phyloP scores from a whole-genome alignment of 2,113 vertebrate genomes.

The Nothocercus julius region DNA sequence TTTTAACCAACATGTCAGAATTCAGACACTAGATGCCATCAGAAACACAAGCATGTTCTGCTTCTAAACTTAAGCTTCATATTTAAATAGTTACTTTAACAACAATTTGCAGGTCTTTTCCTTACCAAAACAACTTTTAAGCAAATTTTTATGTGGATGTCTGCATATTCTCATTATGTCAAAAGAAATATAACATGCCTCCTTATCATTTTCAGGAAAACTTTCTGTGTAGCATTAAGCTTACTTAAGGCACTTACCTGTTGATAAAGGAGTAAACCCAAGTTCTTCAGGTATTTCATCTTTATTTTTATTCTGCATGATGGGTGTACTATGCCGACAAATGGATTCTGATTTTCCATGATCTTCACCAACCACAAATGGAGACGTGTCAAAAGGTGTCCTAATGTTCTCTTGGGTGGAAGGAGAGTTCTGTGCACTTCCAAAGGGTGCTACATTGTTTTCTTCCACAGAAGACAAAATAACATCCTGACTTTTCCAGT shows the following conservation, averaged over 20 bases:
- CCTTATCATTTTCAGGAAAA: neutral
- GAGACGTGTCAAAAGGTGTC: conserved; percentile 59
- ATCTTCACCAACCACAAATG: conserved; percentile 53
- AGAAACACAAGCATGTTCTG: neutral
- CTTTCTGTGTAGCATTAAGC: neutral
- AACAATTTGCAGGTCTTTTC: neutral
- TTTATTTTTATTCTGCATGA: conserved; percentile 71
- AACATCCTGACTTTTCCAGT: conserved; percentile 52
- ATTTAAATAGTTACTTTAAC: neutral
- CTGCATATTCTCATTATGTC: neutral
- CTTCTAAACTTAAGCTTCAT: neutral
- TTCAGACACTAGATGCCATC: neutral
- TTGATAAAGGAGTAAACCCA: conserved; percentile 82
- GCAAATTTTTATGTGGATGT: neutral
- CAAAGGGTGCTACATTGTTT: neutral
- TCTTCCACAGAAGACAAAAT: conserved; percentile 63
- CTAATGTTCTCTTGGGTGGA: conserved; percentile 18
- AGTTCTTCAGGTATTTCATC: conserved; percentile 74
- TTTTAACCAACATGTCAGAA: neutral
- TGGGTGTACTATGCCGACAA: conserved; percentile 86
- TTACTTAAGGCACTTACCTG: conserved; percentile 77
- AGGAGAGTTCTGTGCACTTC: conserved; percentile 49
- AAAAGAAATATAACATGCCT: neutral
- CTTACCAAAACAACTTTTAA: neutral
- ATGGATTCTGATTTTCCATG: conserved; percentile 64